A percentile compares a stretch with the other conserved stretches of the same genome.
phyloP scores from a whole-genome alignment of 2,888 invertebrate species.

The Amblyteles armatorius region DNA sequence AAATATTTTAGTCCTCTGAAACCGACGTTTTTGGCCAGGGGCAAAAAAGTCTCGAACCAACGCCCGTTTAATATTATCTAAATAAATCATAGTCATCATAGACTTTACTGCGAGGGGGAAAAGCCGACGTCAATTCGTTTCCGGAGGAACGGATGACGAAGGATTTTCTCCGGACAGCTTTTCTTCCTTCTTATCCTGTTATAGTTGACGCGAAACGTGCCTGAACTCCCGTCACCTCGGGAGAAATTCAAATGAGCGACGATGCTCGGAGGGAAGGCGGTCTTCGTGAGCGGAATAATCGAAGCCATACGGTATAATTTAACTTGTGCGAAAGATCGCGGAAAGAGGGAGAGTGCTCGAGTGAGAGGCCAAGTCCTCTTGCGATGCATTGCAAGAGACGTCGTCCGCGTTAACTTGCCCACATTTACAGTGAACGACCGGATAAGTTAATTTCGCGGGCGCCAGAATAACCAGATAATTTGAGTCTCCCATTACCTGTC shows the following conservation, averaged over 20 bases:
- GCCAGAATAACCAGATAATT: background rate
- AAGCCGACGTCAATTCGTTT: slow-evolving; percentile 16
- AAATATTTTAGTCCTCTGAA: no score
- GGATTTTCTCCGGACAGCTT: slow-evolving; percentile 36
- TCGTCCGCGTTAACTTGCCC: background rate
- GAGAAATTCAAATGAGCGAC: slow-evolving; percentile 37
- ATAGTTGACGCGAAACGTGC: slow-evolving; percentile 39
- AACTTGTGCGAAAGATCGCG: slow-evolving; percentile 27
- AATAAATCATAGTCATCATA: background rate
- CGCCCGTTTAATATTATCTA: background rate
- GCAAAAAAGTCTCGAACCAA: background rate
- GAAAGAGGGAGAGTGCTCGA: slow-evolving; percentile 20
- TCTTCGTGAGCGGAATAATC: slow-evolving; percentile 45
- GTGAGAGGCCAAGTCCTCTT: slow-evolving; percentile 14
- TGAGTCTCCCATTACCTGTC: background rate
- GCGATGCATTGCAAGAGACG: slow-evolving; percentile 5
- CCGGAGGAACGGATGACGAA: slow-evolving; percentile 37
- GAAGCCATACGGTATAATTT: slow-evolving; percentile 29
- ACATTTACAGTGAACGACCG: background rate
- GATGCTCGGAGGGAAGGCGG: slow-evolving; percentile 23
- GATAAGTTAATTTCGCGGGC: background rate
- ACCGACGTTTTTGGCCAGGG: background rate
- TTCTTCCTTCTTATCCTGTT: slow-evolving; percentile 55
- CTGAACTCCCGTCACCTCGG: slow-evolving; percentile 20
- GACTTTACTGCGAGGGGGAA: background rate